Evolutionary conservation across 1,140 invertebrate genomes (phyloP), one percentile per base, ranked within the genome.

Genomic region (Magallana gigas): DNA sequence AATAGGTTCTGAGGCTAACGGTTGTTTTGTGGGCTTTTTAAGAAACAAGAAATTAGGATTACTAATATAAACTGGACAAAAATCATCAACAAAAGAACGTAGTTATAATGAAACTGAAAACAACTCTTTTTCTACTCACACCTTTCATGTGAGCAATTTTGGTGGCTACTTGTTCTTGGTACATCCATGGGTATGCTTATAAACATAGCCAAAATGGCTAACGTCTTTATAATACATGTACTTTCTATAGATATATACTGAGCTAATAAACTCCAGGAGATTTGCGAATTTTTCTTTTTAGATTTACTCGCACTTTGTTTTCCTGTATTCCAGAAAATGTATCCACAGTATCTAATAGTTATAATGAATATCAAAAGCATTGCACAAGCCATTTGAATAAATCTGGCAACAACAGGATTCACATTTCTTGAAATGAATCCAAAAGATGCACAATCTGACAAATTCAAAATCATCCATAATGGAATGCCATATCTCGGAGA

Each of bases 151-250:
- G 59, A 64, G 91, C 85, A 5, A 90, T 90, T 88, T 88, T 90
- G 16, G 89, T 88, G 18, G 91, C 89, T 11, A 91, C 87, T 86
- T 91, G 91, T 57, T 71, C 88, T 84, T 93, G 91, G 48, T 91
- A 93, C 11, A 93, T 84, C 92, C 91, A 91, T 92, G 11, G 90
- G 90, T 48, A 92, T 87, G 60, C 92, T 93, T 1, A 91, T 36
- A 57, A 89, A 83, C 59, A 91, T 82, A 57, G 82, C 57, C 57
- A 87, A 57, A 64, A 89, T 59, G 64, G 87, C 58, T 23, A 85
- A 16, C 29, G 85, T 56, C 7, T 58, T 29, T 2, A 83, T 56
- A 0, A 57, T 16, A 23, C 23, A 23, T 23, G 23, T 23, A 23
- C 8, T 76, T 29, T 23, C 29, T 29, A 76, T 29, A 12, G 68